phyloP scores from a whole-genome alignment of 2,888 invertebrate genomes.

The Sphecodes monilicornis region DNA sequence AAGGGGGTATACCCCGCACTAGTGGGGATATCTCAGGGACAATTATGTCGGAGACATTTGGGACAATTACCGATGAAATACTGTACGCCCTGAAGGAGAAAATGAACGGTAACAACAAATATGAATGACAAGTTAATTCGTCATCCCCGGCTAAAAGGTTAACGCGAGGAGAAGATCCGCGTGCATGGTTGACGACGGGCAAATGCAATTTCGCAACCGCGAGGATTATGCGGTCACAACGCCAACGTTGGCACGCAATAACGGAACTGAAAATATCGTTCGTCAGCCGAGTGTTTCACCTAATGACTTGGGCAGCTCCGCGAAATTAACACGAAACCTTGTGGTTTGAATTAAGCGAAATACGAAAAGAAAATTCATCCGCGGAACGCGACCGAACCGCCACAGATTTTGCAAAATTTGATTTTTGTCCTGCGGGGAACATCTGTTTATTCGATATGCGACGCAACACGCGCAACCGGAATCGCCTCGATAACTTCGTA shows the following conservation, averaged over 20 bases:
- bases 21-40: too few relatives aligned
- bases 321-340: conserved; percentile 11
- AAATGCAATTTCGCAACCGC: neutral
- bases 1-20: too few relatives aligned
- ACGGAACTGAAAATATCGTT: conserved; percentile 33
- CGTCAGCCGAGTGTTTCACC: neutral
- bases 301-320: neutral
- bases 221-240: neutral
- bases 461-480: neutral
- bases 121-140: neutral
- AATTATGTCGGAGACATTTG: too few relatives aligned
- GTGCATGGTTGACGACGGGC: neutral
- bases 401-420: neutral
- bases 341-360: neutral
- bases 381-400: neutral
- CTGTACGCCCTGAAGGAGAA: too few relatives aligned
- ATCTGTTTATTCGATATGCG: neutral
- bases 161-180: neutral
- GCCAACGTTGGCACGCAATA: neutral
- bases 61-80: too few relatives aligned
- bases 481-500: neutral
- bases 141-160: neutral
- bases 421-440: neutral
- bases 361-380: neutral
- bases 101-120: neutral